Evolutionary conservation across 2,888 invertebrate species (phyloP).

Genomic region (Labia minor): DNA sequence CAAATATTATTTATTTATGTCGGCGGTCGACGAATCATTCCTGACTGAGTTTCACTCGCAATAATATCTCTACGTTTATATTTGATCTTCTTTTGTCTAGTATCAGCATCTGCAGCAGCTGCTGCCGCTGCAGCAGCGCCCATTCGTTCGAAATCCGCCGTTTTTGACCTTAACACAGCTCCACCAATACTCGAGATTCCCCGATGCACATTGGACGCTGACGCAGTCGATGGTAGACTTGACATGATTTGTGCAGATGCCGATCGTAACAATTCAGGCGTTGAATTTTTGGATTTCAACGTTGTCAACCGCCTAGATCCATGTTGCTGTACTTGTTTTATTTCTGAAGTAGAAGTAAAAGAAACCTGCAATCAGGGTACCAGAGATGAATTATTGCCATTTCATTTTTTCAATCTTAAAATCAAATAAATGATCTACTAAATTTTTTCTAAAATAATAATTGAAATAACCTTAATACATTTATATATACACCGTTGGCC

Average conservation of each 20-base stretch:
- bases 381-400: too few relatives aligned
- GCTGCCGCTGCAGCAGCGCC: background rate
- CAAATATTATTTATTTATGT: too few relatives aligned
- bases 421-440: too few relatives aligned
- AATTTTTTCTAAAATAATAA: too few relatives aligned
- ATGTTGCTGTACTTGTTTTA: constrained; percentile 35
- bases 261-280: background rate
- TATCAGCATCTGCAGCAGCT: background rate
- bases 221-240: background rate
- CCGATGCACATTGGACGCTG: background rate
- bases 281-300: background rate
- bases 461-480: too few relatives aligned
- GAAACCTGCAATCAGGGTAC: constrained; percentile 42
- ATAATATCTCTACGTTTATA: background rate
- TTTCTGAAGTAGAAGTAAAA: constrained; percentile 49
- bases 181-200: constrained; percentile 52
- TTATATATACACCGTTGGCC: too few relatives aligned
- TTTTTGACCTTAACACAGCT: constrained; percentile 52
- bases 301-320: constrained; percentile 19
- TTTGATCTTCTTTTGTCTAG: background rate
- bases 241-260: constrained; percentile 14
- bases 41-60: constrained; percentile 33
- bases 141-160: constrained; percentile 55
- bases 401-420: too few relatives aligned
- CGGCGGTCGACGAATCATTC: constrained; percentile 30